A percentile compares a stretch with the other conserved stretches of the same genome.
phyloP scores from a whole-genome alignment of 2,888 invertebrate species.

The Lasius fuliginosus region DNA sequence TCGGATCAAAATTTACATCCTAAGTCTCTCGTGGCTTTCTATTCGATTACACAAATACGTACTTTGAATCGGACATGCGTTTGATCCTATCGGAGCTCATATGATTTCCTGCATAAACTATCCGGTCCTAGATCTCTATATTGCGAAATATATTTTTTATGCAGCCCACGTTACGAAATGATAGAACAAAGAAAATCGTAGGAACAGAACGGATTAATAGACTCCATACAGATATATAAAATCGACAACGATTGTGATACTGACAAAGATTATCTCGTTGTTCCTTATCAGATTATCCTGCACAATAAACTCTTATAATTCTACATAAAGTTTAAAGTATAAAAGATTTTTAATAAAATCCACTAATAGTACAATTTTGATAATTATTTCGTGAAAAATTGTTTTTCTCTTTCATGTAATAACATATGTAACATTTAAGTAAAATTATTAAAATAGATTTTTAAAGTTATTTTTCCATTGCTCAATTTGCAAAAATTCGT shows the following conservation, averaged over 20 bases:
- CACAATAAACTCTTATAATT: not conserved
- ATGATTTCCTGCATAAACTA: slow-evolving; percentile 31
- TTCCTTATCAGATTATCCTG: not conserved
- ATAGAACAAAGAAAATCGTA: slow-evolving; percentile 41
- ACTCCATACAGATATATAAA: slow-evolving; percentile 12
- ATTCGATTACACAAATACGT: slow-evolving; percentile 28
- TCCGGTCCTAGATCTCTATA: slow-evolving; percentile 49
- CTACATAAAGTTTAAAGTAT: not conserved
- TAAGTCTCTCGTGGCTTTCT: not conserved
- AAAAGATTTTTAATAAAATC: slow-evolving; percentile 7
- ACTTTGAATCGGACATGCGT: slow-evolving; percentile 37
- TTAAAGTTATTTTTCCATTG: not conserved
- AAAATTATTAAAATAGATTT: not conserved
- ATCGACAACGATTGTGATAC: not conserved
- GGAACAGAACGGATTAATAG: slow-evolving; percentile 30
- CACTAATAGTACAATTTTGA: not conserved
- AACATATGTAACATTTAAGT: not conserved
- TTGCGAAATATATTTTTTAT: slow-evolving; percentile 50
- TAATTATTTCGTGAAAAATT: not conserved
- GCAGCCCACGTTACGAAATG: slow-evolving; percentile 36
- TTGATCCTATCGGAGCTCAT: slow-evolving; percentile 44
- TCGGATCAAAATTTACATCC: slow-evolving; percentile 8
- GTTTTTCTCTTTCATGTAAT: not conserved
- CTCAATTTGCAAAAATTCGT: not conserved
- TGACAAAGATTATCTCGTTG: not conserved